A percentile compares a stretch with the other conserved stretches of the same genome.
These are phyloP conservation scores for Rhinolophus sinicus DNA, from an alignment of 2,113 vertebrate genomes.

Conservation along the genomic window DNA sequence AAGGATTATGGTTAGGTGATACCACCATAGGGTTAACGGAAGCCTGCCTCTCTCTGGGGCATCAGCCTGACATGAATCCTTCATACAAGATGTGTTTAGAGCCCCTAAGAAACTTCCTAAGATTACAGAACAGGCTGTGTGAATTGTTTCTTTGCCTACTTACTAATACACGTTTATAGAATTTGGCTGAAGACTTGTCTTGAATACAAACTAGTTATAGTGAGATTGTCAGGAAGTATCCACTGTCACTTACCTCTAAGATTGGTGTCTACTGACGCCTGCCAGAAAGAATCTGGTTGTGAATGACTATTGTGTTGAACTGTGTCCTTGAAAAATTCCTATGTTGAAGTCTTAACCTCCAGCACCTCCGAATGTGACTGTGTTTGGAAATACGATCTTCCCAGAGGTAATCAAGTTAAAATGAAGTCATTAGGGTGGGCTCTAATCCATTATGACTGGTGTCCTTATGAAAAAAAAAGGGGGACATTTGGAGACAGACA, in stretches of 20 bases:
- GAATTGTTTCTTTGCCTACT: not conserved
- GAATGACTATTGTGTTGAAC: not conserved
- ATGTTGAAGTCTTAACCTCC: not conserved
- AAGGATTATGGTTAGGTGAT: not conserved
- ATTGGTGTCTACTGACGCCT: not conserved
- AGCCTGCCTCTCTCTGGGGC: not conserved
- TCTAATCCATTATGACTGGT: not conserved
- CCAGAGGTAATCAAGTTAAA: not conserved
- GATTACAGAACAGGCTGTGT: not conserved
- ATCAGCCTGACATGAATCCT: not conserved
- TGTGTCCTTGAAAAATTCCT: not conserved
- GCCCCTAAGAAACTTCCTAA: not conserved
- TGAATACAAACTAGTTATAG: not conserved
- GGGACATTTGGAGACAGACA: not conserved
- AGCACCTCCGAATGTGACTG: not conserved
- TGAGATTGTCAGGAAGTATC: not conserved
- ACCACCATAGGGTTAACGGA: not conserved
- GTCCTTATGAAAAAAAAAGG: not conserved
- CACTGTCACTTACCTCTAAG: not conserved
- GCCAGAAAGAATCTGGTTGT: not conserved
- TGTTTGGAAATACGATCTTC: conserved; percentile 14
- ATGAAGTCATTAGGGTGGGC: not conserved
- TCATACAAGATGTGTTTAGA: not conserved
- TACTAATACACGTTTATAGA: not conserved
- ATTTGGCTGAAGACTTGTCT: not conserved